Conservation (phyloP, 2,113 vertebrate species). For the Ramphastos sulfuratus region DNA sequence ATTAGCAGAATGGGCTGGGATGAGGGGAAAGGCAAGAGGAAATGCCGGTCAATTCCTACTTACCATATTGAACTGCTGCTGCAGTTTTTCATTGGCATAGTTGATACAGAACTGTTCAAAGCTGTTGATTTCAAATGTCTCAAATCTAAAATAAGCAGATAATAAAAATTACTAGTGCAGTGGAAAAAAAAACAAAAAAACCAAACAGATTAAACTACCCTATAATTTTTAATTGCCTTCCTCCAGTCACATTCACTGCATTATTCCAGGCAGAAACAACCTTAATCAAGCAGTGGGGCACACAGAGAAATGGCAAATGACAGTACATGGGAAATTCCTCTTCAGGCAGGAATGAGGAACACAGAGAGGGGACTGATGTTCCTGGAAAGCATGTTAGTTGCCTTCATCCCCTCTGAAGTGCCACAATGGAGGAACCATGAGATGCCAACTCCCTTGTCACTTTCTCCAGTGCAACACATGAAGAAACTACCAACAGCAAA, state of each 20-base stretch:
- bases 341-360: background rate
- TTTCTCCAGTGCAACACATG: background rate
- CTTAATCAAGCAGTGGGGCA: background rate
- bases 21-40: slow-evolving; percentile 40
- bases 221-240: background rate
- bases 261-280: background rate
- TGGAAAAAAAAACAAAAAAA: background rate
- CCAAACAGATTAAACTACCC: background rate
- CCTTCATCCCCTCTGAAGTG: background rate
- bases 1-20: slow-evolving; percentile 41
- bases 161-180: slow-evolving; percentile 11
- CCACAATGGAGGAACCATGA: background rate
- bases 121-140: slow-evolving; percentile 99
- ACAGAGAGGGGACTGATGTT: background rate
- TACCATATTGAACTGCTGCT: slow-evolving; percentile 99
- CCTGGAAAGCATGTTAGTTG: background rate
- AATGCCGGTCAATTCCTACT: slow-evolving; percentile 71
- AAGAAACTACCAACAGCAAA: background rate
- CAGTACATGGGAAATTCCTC: background rate
- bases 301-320: background rate
- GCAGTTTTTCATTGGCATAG: slow-evolving; percentile 98
- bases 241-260: background rate
- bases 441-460: background rate
- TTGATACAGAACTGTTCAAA: slow-evolving; percentile 99
- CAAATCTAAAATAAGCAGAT: slow-evolving; percentile 84